Base-by-base conservation (phyloP, 2,888 invertebrate genomes). In the Balanococcus diminutus region DNA sequence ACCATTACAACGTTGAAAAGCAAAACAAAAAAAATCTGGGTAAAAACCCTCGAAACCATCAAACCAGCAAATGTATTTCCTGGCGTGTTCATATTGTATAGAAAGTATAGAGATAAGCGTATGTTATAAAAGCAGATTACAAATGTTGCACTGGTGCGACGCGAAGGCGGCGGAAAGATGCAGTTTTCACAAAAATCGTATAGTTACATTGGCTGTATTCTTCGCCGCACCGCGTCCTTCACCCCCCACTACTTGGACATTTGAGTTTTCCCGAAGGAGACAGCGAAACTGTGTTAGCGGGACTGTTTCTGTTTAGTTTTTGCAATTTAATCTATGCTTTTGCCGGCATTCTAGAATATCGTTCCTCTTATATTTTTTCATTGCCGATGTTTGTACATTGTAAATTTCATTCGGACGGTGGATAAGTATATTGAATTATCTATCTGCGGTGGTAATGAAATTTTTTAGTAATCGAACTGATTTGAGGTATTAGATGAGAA, bases 201-300 rank as follows among this genome's bases (percentile, higher is more conserved):
- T 36, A n/a, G n/a, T n/a, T n/a, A 79, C 28, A 6, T 36, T 9
- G 75, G 19, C 75, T 67, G 14, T 9, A 36, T 79, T 36, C 36
- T 56, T 56, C 19, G 56, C 56, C 22, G 51, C 51, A n/a, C 19
- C 51, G n/a, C n/a, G 51, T 9, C 22, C 22, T 9, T 4, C 22
- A 0, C 36, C 9, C 75, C 36, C 32, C 36, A 19, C 36, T 6
- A 79, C 32, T 9, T 36, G 75, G 75, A 79, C 36, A 36, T 79
- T 79, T 79, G 75, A 36, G 75, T 79, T 79, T 79, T 79, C 75
- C 75, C 75, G 75, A 31, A 79, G 75, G 75, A 79, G 75, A 79
- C 75, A n/a, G 9, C 32, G 75, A 36, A 79, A 79, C 75, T 79
- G 75, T 79, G 75, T 79, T 79, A 79, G 75, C 75, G 36, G 75